These are phyloP conservation scores for Trilocha varians DNA, from an alignment of 2,888 invertebrate species.

Conservation along the genomic window DNA sequence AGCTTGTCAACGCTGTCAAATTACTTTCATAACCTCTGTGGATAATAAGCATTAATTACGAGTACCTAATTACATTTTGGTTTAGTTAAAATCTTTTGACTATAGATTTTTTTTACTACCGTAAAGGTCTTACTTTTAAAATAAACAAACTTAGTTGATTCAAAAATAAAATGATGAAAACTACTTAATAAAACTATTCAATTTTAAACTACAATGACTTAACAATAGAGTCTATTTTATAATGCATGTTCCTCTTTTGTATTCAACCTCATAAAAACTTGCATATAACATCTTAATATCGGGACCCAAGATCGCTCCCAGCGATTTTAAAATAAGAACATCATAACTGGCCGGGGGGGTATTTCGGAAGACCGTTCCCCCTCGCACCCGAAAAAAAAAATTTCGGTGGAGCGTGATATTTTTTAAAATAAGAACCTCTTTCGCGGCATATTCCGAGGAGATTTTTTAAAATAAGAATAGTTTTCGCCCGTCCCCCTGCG, in stretches of 20 bases:
- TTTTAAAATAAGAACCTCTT: constrained; percentile 71
- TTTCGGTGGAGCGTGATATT: constrained; percentile 72
- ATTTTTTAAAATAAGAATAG: constrained; percentile 74
- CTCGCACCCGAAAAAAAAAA: constrained; percentile 63
- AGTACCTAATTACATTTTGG: no score
- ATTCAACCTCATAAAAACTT: constrained; percentile 48
- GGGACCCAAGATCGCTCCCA: constrained; percentile 67
- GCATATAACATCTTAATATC: constrained; percentile 69
- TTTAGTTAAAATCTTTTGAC: constrained; percentile 34
- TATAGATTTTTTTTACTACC: constrained; percentile 31
- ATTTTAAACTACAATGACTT: no score
- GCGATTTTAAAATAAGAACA: constrained; percentile 71
- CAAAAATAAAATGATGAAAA: no score
- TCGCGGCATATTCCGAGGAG: constrained; percentile 72
- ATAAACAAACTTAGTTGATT: no score
- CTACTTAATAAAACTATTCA: no score
- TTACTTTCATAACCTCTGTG: no score
- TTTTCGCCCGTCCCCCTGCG: constrained; percentile 50
- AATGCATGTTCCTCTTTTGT: no score
- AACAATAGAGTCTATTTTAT: no score
- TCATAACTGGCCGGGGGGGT: constrained; percentile 64
- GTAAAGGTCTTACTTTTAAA: no score
- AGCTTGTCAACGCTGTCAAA: constrained; percentile 19
- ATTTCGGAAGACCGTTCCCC: constrained; percentile 64
- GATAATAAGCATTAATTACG: no score